Evolutionary conservation across 2,797 vertebrate genomes (phyloP).

Genomic region (Gambelia wislizenii): DNA sequence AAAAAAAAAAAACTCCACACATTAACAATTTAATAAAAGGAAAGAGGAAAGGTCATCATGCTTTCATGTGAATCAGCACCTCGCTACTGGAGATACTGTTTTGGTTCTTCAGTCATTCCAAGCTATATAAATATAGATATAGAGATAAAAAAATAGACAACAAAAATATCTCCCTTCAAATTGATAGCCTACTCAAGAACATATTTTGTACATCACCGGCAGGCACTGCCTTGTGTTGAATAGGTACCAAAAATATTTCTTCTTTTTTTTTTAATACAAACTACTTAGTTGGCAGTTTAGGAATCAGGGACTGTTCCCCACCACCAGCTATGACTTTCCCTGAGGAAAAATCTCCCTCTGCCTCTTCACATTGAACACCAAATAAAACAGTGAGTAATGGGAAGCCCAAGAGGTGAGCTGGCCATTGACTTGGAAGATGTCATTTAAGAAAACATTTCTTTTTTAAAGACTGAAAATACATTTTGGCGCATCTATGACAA

Average conservation of each 20-base stretch:
- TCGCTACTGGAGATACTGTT: conserved; percentile 46
- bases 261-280: not conserved
- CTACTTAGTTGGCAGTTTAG: not conserved
- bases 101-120: conserved; percentile 50
- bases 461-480: not conserved
- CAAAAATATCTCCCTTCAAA: conserved; percentile 54
- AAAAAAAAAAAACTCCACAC: conserved; percentile 52
- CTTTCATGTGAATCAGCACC: conserved; percentile 47
- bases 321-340: not conserved
- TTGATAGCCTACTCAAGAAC: conserved; percentile 30
- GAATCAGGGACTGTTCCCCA: not conserved
- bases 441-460: not conserved
- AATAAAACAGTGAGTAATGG: not conserved
- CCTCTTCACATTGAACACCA: fast-evolving
- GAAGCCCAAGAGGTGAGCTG: not conserved
- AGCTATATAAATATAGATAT: conserved; percentile 72
- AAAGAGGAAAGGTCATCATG: conserved; percentile 5
- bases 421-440: not conserved
- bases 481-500: not conserved
- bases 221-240: conserved; percentile 22
- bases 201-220: conserved; percentile 37
- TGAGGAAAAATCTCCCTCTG: not conserved
- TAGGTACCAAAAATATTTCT: conserved; percentile 48
- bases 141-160: conserved; percentile 62
- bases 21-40: conserved; percentile 61